Evolutionary conservation across 2,797 vertebrate species (phyloP).

Genomic region (Rhinichthys osculus): DNA sequence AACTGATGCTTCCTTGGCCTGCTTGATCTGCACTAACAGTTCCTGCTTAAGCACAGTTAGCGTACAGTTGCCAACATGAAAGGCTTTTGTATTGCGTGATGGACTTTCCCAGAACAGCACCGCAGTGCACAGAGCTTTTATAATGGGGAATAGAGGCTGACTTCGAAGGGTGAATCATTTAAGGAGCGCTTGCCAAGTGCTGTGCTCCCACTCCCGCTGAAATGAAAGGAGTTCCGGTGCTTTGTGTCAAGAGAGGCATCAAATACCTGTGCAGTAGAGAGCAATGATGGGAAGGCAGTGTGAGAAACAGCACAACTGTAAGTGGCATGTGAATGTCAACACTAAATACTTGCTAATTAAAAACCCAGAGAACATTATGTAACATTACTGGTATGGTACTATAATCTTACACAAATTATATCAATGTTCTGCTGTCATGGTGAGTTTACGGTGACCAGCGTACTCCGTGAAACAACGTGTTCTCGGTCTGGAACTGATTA

Average conservation of each 20-base stretch:
- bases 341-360: conserved; percentile 12
- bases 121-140: conserved; percentile 30
- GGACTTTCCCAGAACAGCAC: conserved; percentile 51
- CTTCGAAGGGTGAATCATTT: conserved; percentile 36
- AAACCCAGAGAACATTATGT: not conserved
- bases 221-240: conserved; percentile 31
- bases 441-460: not conserved
- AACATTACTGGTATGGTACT: not conserved
- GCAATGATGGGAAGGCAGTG: not conserved
- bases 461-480: not conserved
- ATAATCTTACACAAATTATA: conserved; percentile 31
- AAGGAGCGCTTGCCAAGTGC: conserved; percentile 35
- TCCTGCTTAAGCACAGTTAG: conserved; percentile 18
- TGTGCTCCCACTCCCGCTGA: conserved; percentile 4
- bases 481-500: conserved; percentile 45
- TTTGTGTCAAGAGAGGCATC: conserved; percentile 34
- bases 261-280: conserved; percentile 14
- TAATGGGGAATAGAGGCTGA: conserved; percentile 30
- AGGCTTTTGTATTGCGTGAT: conserved; percentile 48
- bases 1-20: conserved; percentile 28
- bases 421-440: not conserved
- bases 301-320: conserved; percentile 6
- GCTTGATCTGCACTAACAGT: conserved; percentile 40
- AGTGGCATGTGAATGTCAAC: conserved; percentile 17
- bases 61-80: conserved; percentile 39